Base-by-base conservation (phyloP, 1,140 invertebrate species). In the Zaprionus ghesquierei region DNA sequence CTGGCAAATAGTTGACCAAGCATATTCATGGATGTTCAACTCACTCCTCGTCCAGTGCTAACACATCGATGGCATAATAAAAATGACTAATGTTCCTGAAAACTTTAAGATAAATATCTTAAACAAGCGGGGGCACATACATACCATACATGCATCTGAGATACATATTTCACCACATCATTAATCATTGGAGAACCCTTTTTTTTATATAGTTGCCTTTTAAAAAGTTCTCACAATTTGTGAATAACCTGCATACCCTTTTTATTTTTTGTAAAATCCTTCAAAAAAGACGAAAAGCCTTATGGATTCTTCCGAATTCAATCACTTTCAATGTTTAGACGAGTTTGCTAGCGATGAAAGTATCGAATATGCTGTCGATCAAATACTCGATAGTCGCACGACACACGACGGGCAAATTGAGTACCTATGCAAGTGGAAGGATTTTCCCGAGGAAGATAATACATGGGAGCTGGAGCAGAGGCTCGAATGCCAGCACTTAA, bases 401-500 rank as follows among this genome's bases (percentile, higher is more conserved):
- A 22, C 2, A 0, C 6, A 8, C 13, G 25, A 15, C 0, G 49
- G 38, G 1, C 18, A 64, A 15, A 2, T 63, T 0, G 65, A 80
- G 41, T 80, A 80, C 29, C 51, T 70, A 0, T 56, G 80, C 0
- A 75, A 80, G 5, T 75, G 77, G 77, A 5, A 49, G 9, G 9
- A 66, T 8, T 76, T 22, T 3, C 2, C 22, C 2, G 66, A 80
- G 0, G 44, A 56, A 10, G 72, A 76, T 12, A 72, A 72, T 38
- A 80, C 77, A 3, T 80, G 72, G 72, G 77, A 80, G 46, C 9
- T 23, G 3, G 58, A 12, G 0, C 15, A 35, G 5, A 49, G 41
- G 5, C 22, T 79, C 2, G 10, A 20, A 3, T 66, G 44, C n/a
- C 8, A 2, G 6, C 0, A 5, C 10, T 44, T 79, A 4, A 55